phyloP scores from a whole-genome alignment of 2,113 vertebrate species.

The Sialia sialis region DNA sequence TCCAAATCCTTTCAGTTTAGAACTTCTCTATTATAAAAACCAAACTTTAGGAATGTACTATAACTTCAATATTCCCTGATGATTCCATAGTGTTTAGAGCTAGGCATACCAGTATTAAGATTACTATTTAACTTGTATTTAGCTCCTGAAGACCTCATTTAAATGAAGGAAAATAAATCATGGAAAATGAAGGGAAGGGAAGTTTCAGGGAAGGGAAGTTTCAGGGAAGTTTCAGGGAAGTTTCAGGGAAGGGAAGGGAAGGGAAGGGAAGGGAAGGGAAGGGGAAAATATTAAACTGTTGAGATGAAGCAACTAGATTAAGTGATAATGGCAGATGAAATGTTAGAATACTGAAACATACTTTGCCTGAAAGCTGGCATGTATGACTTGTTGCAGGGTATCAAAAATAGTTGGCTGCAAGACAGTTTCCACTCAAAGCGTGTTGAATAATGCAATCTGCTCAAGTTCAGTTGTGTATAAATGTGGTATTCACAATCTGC shows the following conservation, averaged over 20 bases:
- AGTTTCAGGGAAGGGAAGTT: no score
- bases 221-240: no score
- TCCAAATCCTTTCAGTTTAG: neutral
- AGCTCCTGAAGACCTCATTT: no score
- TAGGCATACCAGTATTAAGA: neutral
- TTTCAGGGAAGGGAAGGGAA: no score
- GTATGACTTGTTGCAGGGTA: neutral
- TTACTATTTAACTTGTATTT: neutral
- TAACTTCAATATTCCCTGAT: neutral
- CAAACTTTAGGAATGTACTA: neutral
- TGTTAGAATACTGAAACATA: neutral
- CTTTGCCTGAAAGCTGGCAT: neutral
- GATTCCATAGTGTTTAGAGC: neutral
- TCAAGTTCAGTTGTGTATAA: neutral
- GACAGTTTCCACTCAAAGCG: rapidly evolving
- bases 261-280: no score
- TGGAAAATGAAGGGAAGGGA: no score
- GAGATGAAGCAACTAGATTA: neutral
- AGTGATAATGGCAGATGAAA: neutral
- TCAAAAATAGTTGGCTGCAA: neutral
- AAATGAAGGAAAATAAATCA: no score
- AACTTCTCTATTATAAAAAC: neutral
- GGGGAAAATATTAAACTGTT: neutral
- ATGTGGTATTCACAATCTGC: neutral
- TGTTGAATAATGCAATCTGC: neutral